Evolutionary conservation across 1,140 invertebrate species (phyloP).

Genomic region (Drosophila willistoni): DNA sequence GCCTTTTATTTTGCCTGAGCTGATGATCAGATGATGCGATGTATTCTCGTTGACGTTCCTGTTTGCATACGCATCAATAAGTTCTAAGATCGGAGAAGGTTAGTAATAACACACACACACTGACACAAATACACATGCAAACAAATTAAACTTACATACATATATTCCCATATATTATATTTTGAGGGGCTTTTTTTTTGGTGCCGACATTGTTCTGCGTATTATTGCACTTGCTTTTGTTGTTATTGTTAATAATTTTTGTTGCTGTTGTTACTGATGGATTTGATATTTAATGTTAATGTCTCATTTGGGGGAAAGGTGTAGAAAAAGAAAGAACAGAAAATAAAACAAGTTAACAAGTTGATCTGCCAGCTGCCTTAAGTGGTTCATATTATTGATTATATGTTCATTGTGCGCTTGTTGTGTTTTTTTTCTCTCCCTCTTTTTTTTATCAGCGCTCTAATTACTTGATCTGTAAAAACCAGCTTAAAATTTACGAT

Average conservation of each 20-base stretch:
- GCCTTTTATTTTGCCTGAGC: slow-evolving; percentile 40
- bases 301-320: slow-evolving; percentile 51
- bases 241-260: slow-evolving; percentile 3
- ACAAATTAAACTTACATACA: neutral
- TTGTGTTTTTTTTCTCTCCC: neutral
- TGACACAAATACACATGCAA: no score
- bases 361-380: slow-evolving; percentile 5
- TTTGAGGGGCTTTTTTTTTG: slow-evolving; percentile 45
- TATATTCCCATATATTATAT: neutral
- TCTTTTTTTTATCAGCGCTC: slow-evolving; percentile 1
- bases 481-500: slow-evolving; percentile 8
- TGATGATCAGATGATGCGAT: slow-evolving; percentile 18
- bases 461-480: slow-evolving; percentile 12
- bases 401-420: neutral
- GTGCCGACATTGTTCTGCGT: slow-evolving; percentile 21
- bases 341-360: slow-evolving; percentile 5
- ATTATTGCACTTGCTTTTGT: slow-evolving; percentile 49
- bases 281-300: slow-evolving; percentile 43
- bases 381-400: slow-evolving; percentile 5
- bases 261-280: slow-evolving; percentile 36
- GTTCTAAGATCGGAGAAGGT: slow-evolving; percentile 2
- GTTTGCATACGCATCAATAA: slow-evolving; percentile 55
- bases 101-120: neutral
- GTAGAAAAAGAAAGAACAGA: slow-evolving; percentile 14
- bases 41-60: slow-evolving; percentile 33